Base-by-base conservation (phyloP, 2,888 invertebrate species). In the Polyommatus icarus region DNA sequence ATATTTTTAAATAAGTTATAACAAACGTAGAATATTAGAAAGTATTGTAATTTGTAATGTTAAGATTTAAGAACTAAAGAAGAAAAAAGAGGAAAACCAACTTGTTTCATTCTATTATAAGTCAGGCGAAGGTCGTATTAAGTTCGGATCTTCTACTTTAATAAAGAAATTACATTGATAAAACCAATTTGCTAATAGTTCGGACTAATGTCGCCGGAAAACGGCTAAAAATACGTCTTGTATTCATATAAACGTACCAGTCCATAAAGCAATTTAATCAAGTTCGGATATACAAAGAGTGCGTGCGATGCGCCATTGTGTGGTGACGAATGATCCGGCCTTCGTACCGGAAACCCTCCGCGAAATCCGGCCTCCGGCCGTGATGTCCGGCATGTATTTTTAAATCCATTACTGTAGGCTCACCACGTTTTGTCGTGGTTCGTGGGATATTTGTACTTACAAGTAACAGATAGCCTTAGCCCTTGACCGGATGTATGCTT, bases 251-350 rank as follows among this genome's bases (percentile, higher is more conserved):
- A 10, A 36, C 36, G 36, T 5, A 29, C 24, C 15, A 67, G 29
- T 29, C 29, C 15, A 67, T 32, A 67, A 32, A 29, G 29, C 29
- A 67, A 67, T 67, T 67, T 18, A 32, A 67, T 67, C 29, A 67
- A 67, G 67, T 29, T 61, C 8, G 10, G 12, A 10, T 5, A 3
- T 15, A 67, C 67, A 29, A 29, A 32, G 20, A 29, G 29, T 67
- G 67, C 67, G 67, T 67, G 29, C 29, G 67, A 29, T 1, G 24
- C 5, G 29, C 29, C 67, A 29, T 29, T 67, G 67, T 67, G 29
- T 29, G 29, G 67, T 67, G 67, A 67, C 67, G 67, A 32, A 67
- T 67, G 67, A 29, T 67, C 67, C 67, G 67, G 6, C 6, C 18
- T 29, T 32, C 24, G 67, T 67, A 29, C 67, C 67, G 67, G 5